Base-by-base conservation (phyloP, 2,888 invertebrate species). In the Drosophila meridionalis region DNA sequence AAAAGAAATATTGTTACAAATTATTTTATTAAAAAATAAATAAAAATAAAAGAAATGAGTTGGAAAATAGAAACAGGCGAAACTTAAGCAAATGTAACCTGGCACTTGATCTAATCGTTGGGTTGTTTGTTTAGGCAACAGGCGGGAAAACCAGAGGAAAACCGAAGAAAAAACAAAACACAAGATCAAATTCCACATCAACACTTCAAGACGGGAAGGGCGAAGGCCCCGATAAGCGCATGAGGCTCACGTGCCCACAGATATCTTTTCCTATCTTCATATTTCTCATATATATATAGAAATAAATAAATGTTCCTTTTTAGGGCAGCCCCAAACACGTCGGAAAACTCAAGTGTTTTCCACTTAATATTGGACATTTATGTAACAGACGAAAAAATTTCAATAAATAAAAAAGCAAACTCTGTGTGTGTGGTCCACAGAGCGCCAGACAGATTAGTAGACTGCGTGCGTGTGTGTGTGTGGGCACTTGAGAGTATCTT, bases 361-460 rank as follows among this genome's bases (percentile, higher is more conserved):
- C 87, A 88, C 88, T 85, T 88, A 86, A 83, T 86, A 80, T 78
- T 70, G 62, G 70, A 75, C 88, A 86, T 88, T 82, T 82, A 78
- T 75, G 80, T 82, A 82, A 75, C 82, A 77, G 69, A 58, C 38
- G 2, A 55, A 59, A 55, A 76, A 79, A 80, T 87, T 83, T 75
- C 78, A 85, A 87, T 87, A 87, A 87, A 87, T 76, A 78, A 60
- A 63, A 67, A 70, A 67, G 55, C 68, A 66, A 69, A 69, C 55
- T 55, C 36, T n/a, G 14, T 58, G 83, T 85, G 89, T 86, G 89
- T 89, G 87, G 89, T 88, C 89, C 55, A 14, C 28, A 34, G 47
- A 52, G 67, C 73, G 63, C 65, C 65, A 50, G 82, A 72, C 83
- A 82, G 72, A 66, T 14, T 7, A 9, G 40, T 30, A 5, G 42